Base-by-base conservation (phyloP, 2,797 vertebrate species). In the Anguilla marmorata region DNA sequence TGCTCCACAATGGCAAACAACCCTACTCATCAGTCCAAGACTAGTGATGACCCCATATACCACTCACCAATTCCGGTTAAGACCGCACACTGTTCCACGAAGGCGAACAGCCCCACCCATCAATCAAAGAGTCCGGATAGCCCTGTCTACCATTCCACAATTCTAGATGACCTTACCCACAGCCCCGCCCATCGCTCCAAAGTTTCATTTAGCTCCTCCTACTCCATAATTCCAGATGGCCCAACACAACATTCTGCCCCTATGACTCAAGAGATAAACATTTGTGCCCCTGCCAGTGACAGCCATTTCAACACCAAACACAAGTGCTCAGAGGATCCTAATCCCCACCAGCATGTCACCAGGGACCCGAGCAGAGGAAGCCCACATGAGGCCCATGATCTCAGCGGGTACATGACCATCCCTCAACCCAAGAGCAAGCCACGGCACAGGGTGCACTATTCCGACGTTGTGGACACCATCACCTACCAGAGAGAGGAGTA, bases 391-490 rank as follows among this genome's bases (percentile, higher is more conserved):
- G 90, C 91, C 88, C 92, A 93, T 92, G 94, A 94, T 87, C 92
- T 14, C 8, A 50, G 50, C 91, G 89, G 74, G 89, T 86, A n/a
- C 92, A 92, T 87, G 90, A 94, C 30, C 94, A 88, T 48, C 50
- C 84, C 54, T 30, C 83, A 56, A 1, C 37, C 50, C 54, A 79
- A 58, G 63, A 58, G 21, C 87, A 88, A 79, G 88, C 88, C 66
- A 2, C 94, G 93, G 88, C 95, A 94, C 86, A 92, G 93, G 89
- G 94, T 94, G 56, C 96, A 91, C 92, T 96, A 96, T 19, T 92
- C 94, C 1, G 93, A 95, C 93, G 88, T 90, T 0, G 92, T 93
- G 11, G 94, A 95, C 90, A 92, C 93, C 87, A 89, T 91, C 84
- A 90, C 87, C 90, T 96, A 95, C 85, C 89, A 94, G 5, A 96